These are phyloP conservation scores for Petrolisthes cinctipes DNA, from an alignment of 2,888 invertebrate genomes.

Conservation along the genomic window DNA sequence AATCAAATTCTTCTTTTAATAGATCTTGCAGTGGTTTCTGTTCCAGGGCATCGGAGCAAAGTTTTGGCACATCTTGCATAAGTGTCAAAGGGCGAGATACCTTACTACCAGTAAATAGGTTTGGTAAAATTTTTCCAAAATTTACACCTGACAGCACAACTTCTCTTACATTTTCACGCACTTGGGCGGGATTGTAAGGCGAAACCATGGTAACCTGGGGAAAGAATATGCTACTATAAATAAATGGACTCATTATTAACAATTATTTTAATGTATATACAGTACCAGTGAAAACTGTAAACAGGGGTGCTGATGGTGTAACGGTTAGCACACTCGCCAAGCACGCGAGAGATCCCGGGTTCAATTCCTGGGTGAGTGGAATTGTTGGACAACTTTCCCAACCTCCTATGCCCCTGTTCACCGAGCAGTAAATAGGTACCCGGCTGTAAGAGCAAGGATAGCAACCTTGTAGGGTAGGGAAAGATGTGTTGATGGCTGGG, in stretches of 20 bases:
- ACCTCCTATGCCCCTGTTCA: too few species aligned
- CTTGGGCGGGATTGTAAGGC: conserved; percentile 29
- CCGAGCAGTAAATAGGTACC: too few species aligned
- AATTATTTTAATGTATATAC: not conserved
- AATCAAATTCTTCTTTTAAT: conserved; percentile 46
- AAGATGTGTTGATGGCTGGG: too few species aligned
- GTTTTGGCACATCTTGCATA: not conserved
- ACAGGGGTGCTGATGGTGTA: too few species aligned
- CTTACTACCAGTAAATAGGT: conserved; percentile 23
- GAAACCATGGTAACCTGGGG: conserved; percentile 40
- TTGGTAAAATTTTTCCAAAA: conserved; percentile 4
- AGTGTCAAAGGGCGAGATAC: not conserved
- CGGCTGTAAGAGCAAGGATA: too few species aligned
- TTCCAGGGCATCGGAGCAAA: conserved; percentile 44
- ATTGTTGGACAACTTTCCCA: too few species aligned
- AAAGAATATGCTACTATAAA: not conserved
- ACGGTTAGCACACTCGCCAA: too few species aligned
- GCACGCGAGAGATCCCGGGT: too few species aligned
- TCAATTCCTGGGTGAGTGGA: too few species aligned
- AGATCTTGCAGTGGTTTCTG: conserved; percentile 28
- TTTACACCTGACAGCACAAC: conserved; percentile 16
- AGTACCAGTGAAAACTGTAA: not conserved
- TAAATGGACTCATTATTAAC: not conserved
- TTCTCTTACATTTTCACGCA: conserved; percentile 21
- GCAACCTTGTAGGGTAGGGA: too few species aligned